Evolutionary conservation across 2,113 vertebrate species (phyloP), one percentile per base, ranked within the genome.

Genomic region (Paraplagusia blochii): DNA sequence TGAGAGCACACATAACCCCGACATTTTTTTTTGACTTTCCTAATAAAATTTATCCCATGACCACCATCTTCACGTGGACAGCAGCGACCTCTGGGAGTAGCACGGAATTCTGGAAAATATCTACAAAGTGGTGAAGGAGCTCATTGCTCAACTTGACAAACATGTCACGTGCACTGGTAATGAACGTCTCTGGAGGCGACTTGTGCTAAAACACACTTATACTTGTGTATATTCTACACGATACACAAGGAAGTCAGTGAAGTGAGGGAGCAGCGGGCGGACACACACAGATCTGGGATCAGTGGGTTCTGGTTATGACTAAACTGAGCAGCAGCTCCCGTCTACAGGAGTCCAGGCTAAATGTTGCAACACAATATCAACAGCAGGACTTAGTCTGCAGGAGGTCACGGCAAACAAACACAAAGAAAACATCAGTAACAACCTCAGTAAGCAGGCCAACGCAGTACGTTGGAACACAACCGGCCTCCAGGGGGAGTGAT

Each of bases 81-180:
- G 40, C 53, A 66, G 75, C 72, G 61, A 36, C 57, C 46, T 49
- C 14, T 38, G 67, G 53, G 60, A 78, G 63, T 69, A 45, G 71
- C 65, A 53, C 47, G 42, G 69, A 53, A 68, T 54, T 70, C 76
- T 72, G 71, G 70, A 63, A 71, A 79, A 76, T 67, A 80, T 81
- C 73, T 82, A 86, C 80, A 80, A 44, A 61, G 46, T 52, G 50
- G 14, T 17, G 53, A 64, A 49, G 50, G 17, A 58, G 66, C 55
- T 65, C 19, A 10, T 54, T 68, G 22, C 14, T 17, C 2, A 15
- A 16, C 29, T 34, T 3, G n/a, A 71, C 51, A 42, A 51, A 44
- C 60, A 47, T 29, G 33, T 65, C 11, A 43, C 50, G 45, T 6
- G 17, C n/a, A n/a, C n/a, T 47, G 53, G 17, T 52, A 40, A 49